Evolutionary conservation across 2,797 vertebrate genomes (phyloP).

Genomic region (Moxostoma hubbsi): DNA sequence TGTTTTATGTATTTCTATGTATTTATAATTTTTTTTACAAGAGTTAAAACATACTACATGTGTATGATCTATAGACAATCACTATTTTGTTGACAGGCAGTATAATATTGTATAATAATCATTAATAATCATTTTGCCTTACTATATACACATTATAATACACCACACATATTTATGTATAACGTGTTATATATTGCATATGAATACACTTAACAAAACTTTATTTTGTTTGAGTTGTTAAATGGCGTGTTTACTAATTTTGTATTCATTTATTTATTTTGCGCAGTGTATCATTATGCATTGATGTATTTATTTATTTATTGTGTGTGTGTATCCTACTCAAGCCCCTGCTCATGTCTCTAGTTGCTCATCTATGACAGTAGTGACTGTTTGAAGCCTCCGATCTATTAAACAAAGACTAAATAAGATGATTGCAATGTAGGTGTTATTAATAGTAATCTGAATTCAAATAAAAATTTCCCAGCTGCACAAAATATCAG

Average conservation of each 20-base stretch:
- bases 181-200: neutral
- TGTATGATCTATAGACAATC: too few species aligned
- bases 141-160: too few species aligned
- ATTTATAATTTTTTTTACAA: too few species aligned
- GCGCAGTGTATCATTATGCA: slow-evolving; percentile 7
- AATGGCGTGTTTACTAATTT: neutral
- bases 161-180: too few species aligned
- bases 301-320: slow-evolving; percentile 6
- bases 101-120: too few species aligned
- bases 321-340: neutral
- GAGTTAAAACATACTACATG: too few species aligned
- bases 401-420: slow-evolving; percentile 66
- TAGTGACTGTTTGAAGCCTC: slow-evolving; percentile 12
- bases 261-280: slow-evolving; percentile 24
- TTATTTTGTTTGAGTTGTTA: neutral
- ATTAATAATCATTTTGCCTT: too few species aligned
- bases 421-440: slow-evolving; percentile 83
- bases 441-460: slow-evolving; percentile 80
- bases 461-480: slow-evolving; percentile 77
- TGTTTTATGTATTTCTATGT: too few species aligned
- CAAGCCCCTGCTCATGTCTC: slow-evolving; percentile 12
- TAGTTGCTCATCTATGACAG: slow-evolving; percentile 11
- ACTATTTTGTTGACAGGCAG: too few species aligned
- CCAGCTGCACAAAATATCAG: slow-evolving; percentile 76
- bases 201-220: neutral